These are phyloP conservation scores for Cancer borealis DNA, from an alignment of 2,888 invertebrate genomes.

Conservation along the genomic window DNA sequence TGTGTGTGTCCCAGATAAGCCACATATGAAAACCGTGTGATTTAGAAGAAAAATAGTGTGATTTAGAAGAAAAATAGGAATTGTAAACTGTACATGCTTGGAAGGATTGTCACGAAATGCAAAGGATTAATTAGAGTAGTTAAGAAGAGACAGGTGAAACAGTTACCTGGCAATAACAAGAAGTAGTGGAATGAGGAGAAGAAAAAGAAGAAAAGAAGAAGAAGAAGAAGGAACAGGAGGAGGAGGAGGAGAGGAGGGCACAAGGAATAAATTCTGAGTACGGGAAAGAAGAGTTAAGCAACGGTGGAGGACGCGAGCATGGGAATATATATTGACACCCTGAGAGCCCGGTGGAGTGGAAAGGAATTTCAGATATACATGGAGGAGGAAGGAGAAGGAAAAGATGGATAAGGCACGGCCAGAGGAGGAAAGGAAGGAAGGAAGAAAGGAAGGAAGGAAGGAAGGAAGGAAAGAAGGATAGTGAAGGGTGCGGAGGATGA, in stretches of 20 bases:
- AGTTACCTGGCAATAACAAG: background rate
- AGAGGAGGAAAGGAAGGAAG: background rate
- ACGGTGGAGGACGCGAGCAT: background rate
- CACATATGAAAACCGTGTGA: background rate
- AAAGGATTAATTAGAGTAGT: background rate
- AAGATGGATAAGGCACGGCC: background rate
- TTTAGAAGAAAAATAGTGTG: background rate
- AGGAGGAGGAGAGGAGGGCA: background rate
- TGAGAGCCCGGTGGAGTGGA: background rate
- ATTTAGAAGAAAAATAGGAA: background rate
- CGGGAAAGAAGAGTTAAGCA: background rate
- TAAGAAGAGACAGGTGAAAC: background rate
- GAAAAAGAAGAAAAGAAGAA: too few relatives aligned
- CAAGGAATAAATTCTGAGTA: background rate
- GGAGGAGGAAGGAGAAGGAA: background rate
- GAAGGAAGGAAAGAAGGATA: background rate
- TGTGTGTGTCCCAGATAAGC: background rate
- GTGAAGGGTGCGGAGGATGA: background rate
- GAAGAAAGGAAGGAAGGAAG: background rate
- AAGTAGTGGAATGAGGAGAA: too few relatives aligned
- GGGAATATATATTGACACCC: conserved; percentile 7
- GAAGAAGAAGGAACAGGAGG: background rate
- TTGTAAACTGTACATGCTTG: background rate
- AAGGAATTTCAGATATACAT: background rate
- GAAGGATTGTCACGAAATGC: background rate